Evolutionary conservation across 2,888 invertebrate species (phyloP), one percentile per base, ranked within the genome.

Genomic region (Dasypolia templi): DNA sequence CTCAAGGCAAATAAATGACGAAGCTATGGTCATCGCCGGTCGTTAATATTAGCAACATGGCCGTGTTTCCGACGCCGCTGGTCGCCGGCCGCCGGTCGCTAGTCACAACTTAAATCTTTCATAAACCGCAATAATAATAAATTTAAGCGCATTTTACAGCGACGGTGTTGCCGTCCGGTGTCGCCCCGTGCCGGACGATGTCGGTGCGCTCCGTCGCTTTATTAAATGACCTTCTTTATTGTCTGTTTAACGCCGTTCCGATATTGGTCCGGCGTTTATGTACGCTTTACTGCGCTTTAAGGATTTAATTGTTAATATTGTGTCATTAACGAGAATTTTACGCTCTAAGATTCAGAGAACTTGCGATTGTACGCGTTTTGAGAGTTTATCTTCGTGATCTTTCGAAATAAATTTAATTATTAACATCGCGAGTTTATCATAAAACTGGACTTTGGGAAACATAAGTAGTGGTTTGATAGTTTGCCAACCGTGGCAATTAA

Each of bases 151-250:
- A 84, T 82, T 84, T 81, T 72, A 79, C 77, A 75, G 79, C 74
- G 71, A 59, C 51, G 63, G 74, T 77, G 78, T 75, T 75, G 86
- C 84, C 77, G 84, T 79, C 76, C 85, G 79, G 82, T 72, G 82
- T 59, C 70, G 84, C 66, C 61, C 67, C 77, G 81, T 51, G 83
- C 85, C 82, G 82, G 75, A 67, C 85, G 82, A 82, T 69, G 84
- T 81, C 82, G 72, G 74, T 80, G 74, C 83, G 62, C n/a, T 65
- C 65, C 82, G 42, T 29, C 75, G 79, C 82, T 81, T 82, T 87
- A 89, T 88, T 86, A 88, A 86, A 87, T 82, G 83, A 69, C 75
- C 44, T 72, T 76, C 83, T 88, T 89, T 88, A 89, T 87, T 86
- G 85, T 79, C 78, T 72, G 84, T 80, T 83, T 84, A 86, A 84